Base-by-base conservation (phyloP, 2,888 invertebrate genomes). In the Linnaemya vulpina region DNA sequence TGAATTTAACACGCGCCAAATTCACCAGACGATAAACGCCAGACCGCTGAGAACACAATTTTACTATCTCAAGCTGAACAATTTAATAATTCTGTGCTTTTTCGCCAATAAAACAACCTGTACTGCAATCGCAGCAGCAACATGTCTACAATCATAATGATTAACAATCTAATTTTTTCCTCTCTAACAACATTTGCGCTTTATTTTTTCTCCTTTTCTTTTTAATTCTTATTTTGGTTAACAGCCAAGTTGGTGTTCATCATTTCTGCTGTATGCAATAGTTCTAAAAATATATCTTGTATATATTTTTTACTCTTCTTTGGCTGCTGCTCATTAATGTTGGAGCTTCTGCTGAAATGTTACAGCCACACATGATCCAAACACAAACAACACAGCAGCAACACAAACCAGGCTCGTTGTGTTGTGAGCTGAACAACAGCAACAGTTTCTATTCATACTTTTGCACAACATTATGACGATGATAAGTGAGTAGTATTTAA, bases 1-100 rank as follows among this genome's bases (percentile, higher is more conserved):
- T 85, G 75, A 70, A 82, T 82, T 85, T 82, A 85, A 82, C 85
- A 85, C 85, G 85, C 81, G 85, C 82, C 85, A 85, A 82, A 70
- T 67, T 15, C 15, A 15, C 43, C 20, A 40, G 5, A 60, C n/a
- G 8, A 13, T 30, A 38, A 67, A 53, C 35, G 8, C 22, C 60
- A 20, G 67, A 63, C 46, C 71, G 68, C 58, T 22, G 35, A 46
- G 35, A 77, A 63, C 49, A 76, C 38, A 77, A 77, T 77, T 81
- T 60, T 68, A 70, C 74, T 81, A 80, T 84, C 73, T 77, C 80
- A 49, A 74, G 62, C 55, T 77, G 62, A 68, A 53, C 76, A 73
- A 81, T 81, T 81, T 84, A 68, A 11, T 46, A 60, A 10, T 67
- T 62, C 35, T 49, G 25, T 25, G 30, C 49, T 17, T 15, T 40